phyloP scores from a whole-genome alignment of 2,113 vertebrate genomes.

The Salvator merianae region DNA sequence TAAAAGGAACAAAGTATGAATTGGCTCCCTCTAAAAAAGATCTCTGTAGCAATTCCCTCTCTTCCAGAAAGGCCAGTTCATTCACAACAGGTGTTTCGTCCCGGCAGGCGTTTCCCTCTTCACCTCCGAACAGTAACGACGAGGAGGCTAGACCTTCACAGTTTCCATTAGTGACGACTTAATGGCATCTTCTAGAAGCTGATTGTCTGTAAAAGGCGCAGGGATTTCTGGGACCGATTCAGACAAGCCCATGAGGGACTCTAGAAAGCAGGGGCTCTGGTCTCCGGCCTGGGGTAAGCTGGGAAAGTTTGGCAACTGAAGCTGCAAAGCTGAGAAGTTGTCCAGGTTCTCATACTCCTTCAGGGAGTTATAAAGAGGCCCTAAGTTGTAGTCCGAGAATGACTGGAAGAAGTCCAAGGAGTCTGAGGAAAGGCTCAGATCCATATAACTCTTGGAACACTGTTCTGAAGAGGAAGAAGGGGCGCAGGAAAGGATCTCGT shows the following conservation, averaged over 20 bases:
- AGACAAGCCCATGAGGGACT: conserved; percentile 89
- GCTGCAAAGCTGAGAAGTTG: conserved; percentile 81
- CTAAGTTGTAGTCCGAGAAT: conserved; percentile 89
- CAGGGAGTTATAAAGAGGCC: conserved; percentile 89
- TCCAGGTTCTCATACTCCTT: conserved; percentile 89
- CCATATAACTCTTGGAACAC: conserved; percentile 83
- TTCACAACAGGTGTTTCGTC: background rate
- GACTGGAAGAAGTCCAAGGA: conserved; percentile 93
- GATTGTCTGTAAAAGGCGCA: conserved; percentile 88
- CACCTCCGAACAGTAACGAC: background rate
- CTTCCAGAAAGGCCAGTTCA: conserved; percentile 11
- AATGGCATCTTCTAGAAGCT: conserved; percentile 91
- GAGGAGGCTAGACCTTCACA: conserved; percentile 81
- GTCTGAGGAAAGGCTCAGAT: conserved; percentile 92
- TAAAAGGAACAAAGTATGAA: conserved; percentile 60
- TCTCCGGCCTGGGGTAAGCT: conserved; percentile 81
- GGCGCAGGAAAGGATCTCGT: conserved; percentile 74
- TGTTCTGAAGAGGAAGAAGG: conserved; percentile 75
- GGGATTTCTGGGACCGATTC: conserved; percentile 88
- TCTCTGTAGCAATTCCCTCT: conserved; percentile 14
- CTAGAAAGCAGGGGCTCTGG: conserved; percentile 86
- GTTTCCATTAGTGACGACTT: conserved; percentile 89
- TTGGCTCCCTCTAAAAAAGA: conserved; percentile 55
- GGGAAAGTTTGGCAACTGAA: conserved; percentile 85
- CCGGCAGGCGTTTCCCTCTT: fast-evolving